Conservation (phyloP, 2,888 invertebrate species). For the Dyspetes luteomarginatus region DNA sequence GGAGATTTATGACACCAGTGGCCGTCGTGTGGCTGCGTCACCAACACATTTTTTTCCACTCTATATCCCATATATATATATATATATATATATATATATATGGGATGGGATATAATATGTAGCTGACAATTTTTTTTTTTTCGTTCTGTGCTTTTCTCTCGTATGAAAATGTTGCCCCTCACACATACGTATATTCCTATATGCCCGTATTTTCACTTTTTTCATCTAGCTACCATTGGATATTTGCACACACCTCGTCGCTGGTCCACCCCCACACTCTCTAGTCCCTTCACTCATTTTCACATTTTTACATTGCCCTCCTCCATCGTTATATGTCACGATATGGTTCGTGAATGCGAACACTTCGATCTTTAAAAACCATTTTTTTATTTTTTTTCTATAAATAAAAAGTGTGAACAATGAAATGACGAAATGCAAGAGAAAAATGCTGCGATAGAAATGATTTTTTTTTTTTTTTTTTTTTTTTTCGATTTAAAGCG, state of each 20-base stretch:
- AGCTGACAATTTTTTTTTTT: neutral
- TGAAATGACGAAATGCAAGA: neutral
- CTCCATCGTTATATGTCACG: neutral
- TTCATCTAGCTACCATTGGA: too few relatives aligned
- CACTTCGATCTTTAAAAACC: neutral
- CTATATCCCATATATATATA: neutral
- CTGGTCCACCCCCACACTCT: neutral
- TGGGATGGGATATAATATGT: neutral
- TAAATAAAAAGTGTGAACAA: neutral
- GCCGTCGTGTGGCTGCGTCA: constrained; percentile 9
- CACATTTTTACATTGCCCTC: constrained; percentile 4
- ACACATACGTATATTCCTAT: too few relatives aligned
- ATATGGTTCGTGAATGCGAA: neutral
- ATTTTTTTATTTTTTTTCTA: neutral
- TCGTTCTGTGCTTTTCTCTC: neutral
- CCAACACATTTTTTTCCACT: neutral
- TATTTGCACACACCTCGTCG: neutral
- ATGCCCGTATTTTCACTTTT: neutral
- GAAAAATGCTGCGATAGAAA: too few relatives aligned
- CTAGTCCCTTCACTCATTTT: neutral
- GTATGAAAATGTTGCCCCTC: neutral
- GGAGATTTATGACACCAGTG: constrained; percentile 35
- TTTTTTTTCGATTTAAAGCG: too few relatives aligned
- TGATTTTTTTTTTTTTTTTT: too few relatives aligned
- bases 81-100: neutral